These are phyloP conservation scores for Heterotis niloticus DNA, from an alignment of 2,113 vertebrate genomes.

Conservation along the genomic window DNA sequence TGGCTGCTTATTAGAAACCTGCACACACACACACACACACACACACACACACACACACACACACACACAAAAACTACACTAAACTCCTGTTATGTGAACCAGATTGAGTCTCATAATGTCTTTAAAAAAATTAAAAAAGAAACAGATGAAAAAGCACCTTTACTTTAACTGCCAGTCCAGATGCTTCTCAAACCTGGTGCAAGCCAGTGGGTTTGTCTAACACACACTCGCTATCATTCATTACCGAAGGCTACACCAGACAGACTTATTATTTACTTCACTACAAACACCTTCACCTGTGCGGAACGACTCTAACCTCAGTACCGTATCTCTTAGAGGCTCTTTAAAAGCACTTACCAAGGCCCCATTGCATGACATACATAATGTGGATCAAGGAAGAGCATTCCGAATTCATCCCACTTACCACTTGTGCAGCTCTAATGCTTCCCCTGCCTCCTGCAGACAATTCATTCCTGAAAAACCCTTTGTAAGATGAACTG, in stretches of 20 bases:
- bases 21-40: neutral
- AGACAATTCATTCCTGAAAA: no score
- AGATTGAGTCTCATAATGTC: neutral
- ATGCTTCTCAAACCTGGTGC: neutral
- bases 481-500: no score
- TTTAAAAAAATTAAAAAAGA: neutral
- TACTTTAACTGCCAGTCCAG: neutral
- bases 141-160: neutral
- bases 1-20: neutral
- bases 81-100: neutral
- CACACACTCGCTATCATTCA: neutral
- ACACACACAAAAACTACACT: no score
- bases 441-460: no score
- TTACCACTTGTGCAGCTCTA: slow-evolving; percentile 18
- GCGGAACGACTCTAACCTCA: neutral
- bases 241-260: neutral
- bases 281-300: neutral
- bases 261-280: neutral
- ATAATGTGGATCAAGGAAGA: slow-evolving; percentile 1
- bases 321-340: neutral
- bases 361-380: slow-evolving; percentile 48
- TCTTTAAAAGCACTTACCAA: neutral
- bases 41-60: no score
- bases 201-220: neutral
- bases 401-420: slow-evolving; percentile 47